A percentile compares a stretch with the other conserved stretches of the same genome.
These are phyloP conservation scores for Buceros bicornis DNA, from an alignment of 2,797 vertebrate genomes.

Conservation along the genomic window DNA sequence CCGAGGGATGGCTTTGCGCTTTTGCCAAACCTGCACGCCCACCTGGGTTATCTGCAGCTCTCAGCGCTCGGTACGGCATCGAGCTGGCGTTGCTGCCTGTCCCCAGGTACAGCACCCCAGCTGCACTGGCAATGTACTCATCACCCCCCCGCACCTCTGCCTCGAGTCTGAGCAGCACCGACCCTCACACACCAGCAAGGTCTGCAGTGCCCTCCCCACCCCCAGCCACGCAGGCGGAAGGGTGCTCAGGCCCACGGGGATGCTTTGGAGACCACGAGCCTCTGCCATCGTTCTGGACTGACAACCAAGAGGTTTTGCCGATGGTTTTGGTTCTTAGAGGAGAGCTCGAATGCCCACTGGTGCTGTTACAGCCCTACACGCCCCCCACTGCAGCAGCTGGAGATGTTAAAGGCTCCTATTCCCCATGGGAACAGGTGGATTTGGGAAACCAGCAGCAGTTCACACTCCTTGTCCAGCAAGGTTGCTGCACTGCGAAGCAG, in stretches of 20 bases:
- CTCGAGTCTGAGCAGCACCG: fast-evolving
- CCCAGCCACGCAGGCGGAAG: not conserved
- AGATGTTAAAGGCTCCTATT: not conserved
- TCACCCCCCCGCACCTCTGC: no score
- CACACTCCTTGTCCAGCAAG: no score
- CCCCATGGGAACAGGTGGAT: fast-evolving
- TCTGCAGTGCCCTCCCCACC: not conserved
- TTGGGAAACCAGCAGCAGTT: not conserved
- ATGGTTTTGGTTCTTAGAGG: not conserved
- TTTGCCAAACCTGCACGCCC: not conserved
- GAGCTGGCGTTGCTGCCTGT: not conserved
- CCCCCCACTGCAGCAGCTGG: not conserved
- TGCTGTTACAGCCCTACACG: not conserved
- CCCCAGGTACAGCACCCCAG: not conserved
- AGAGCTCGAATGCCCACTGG: not conserved
- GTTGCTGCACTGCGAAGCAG: fast-evolving
- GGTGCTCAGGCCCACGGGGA: fast-evolving
- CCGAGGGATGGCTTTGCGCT: not conserved
- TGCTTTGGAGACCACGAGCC: not conserved
- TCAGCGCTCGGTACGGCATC: fast-evolving
- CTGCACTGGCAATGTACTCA: not conserved
- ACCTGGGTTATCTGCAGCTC: not conserved
- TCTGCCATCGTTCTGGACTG: not conserved
- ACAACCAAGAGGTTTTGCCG: not conserved
- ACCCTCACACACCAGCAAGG: not conserved